phyloP scores from a whole-genome alignment of 2,888 invertebrate genomes.

The Pseudococcus jackbeardsleyi region DNA sequence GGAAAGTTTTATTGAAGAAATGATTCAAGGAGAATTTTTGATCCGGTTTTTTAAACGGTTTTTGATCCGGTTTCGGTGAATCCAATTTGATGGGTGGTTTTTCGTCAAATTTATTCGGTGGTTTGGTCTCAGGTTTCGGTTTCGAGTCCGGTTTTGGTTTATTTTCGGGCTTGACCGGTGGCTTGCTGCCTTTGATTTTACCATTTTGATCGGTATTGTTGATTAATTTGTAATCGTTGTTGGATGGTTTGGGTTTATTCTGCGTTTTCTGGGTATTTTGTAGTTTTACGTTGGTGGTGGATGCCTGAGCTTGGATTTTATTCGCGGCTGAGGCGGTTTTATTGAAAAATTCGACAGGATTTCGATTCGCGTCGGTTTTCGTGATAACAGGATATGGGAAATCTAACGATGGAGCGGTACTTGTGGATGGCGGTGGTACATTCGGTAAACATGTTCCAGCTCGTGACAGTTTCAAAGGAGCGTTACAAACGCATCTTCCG shows the following conservation, averaged over 20 bases:
- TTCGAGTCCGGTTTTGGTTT: not conserved
- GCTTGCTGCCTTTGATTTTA: constrained; percentile 5
- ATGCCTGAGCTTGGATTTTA: not conserved
- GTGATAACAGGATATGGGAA: constrained; percentile 51
- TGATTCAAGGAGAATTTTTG: constrained; percentile 28
- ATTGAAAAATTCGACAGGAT: constrained; percentile 30
- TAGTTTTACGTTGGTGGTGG: not conserved
- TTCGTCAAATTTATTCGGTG: constrained; percentile 18
- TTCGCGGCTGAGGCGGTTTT: not conserved
- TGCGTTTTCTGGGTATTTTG: constrained; percentile 37
- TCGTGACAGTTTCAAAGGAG: constrained; percentile 67
- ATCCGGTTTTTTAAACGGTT: constrained; percentile 56
- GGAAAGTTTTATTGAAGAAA: constrained; percentile 49
- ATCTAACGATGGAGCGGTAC: constrained; percentile 53
- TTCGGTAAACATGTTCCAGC: constrained; percentile 60
- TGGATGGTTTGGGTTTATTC: not conserved
- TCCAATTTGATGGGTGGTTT: not conserved
- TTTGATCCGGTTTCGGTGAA: not conserved
- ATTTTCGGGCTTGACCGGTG: not conserved
- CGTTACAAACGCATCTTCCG: constrained; percentile 87
- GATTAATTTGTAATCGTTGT: constrained; percentile 13
- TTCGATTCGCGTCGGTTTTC: constrained; percentile 54
- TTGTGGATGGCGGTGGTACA: constrained; percentile 45
- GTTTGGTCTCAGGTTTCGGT: constrained; percentile 44
- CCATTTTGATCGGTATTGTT: not conserved